Base-by-base conservation (phyloP, 2,888 invertebrate species). In the Lithophane ornitopus region DNA sequence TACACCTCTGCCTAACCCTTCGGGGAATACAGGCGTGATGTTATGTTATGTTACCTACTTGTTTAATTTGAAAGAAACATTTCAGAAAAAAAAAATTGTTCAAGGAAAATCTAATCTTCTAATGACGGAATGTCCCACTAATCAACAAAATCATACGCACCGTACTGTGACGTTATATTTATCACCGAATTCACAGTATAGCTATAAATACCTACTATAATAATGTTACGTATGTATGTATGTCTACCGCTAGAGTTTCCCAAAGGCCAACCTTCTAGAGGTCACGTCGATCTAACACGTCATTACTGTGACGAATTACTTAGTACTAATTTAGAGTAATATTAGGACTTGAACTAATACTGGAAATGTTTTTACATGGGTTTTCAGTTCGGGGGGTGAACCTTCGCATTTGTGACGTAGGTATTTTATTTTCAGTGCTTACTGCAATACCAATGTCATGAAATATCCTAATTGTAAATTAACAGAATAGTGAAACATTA, bases 211-310 rank as follows among this genome's bases (percentile, higher is more conserved):
- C 86, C 79, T 81, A 81, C 84, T 82, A 82, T 75, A 58, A 72
- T 54, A 85, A 70, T 62, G 80, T 68, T 67, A 70, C 63, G 65
- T 80, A 67, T 34, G 62, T 80, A 67, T 34, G 62, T 72, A 70
- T 67, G 84, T 84, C 77, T 81, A 77, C 44, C 79, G 71, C 81
- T 76, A 91, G 93, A 89, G 84, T 90, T 91, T 91, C 90, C 92
- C 92, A 81, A 92, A 93, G 91, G 90, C 82, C 90, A 76, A 19
- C 56, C 28, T 54, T 71, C 73, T 72, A 72, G 68, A 83, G 72
- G 74, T 71, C 69, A 70, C 54, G 67, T 77, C 73, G 68, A 80
- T 74, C 44, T 46, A 6, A 65, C 12, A 74, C 85, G 84, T 85
- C 80, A 86, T 82, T 3, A 63, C 4, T 56, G 69, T 85, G 82